phyloP scores from a whole-genome alignment of 2,113 vertebrate genomes.

The Leptodactylus fuscus region DNA sequence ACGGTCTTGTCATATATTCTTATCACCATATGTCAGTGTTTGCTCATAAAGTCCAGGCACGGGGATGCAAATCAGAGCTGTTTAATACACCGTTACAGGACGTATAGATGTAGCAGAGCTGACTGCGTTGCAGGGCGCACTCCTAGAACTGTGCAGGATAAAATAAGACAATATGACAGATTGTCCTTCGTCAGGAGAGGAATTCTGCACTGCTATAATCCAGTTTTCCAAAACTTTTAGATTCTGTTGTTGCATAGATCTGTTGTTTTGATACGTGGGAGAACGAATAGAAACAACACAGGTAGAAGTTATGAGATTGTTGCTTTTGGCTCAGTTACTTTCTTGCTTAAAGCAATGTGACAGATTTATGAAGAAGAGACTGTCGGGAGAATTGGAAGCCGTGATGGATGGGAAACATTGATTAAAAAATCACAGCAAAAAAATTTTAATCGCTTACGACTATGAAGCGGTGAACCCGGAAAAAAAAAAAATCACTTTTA shows the following conservation, averaged over 20 bases:
- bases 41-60: slow-evolving; percentile 60
- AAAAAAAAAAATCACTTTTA: no score
- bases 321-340: background rate
- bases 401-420: background rate
- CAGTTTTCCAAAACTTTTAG: no score
- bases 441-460: background rate
- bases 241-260: no score
- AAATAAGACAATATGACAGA: no score
- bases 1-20: slow-evolving; percentile 63
- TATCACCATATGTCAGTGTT: slow-evolving; percentile 70
- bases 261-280: no score
- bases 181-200: background rate
- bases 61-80: slow-evolving; percentile 15
- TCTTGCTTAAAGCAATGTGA: background rate
- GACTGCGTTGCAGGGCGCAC: no score
- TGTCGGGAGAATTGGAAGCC: background rate
- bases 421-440: background rate
- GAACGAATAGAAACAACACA: no score
- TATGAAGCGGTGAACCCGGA: background rate
- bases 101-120: background rate
- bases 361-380: background rate
- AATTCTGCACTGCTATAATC: background rate
- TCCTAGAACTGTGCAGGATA: no score
- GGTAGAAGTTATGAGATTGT: background rate
- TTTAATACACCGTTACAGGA: background rate